Evolutionary conservation across 2,113 vertebrate species (phyloP).

Genomic region (cat (Felis catus)): DNA sequence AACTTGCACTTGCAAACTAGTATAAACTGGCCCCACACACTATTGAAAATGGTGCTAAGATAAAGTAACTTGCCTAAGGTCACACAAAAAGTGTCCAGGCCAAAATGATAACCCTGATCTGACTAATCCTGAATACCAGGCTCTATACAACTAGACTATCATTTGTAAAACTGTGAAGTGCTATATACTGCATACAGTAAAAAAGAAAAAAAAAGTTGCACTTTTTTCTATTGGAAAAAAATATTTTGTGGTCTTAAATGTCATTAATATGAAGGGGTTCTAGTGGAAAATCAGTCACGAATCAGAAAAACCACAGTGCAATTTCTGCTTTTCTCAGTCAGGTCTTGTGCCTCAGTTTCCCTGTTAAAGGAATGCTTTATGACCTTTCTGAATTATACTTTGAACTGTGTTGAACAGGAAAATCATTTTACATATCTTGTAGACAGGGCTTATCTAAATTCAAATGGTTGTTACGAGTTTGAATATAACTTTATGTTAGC

Average conservation of each 20-base stretch:
- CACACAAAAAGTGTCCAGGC: neutral
- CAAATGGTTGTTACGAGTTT: neutral
- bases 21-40: neutral
- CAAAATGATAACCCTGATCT: neutral
- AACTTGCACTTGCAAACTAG: neutral
- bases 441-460: neutral
- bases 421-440: neutral
- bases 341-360: neutral
- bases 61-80: neutral
- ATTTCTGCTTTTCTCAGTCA: neutral
- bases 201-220: neutral
- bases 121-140: neutral
- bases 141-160: neutral
- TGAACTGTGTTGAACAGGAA: neutral
- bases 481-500: neutral
- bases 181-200: neutral
- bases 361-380: neutral
- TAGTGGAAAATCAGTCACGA: neutral
- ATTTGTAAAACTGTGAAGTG: neutral
- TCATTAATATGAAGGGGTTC: neutral
- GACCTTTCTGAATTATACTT: neutral
- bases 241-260: neutral
- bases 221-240: slow-evolving; percentile 33
- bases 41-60: neutral
- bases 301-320: neutral